These are phyloP conservation scores for Crotalus horridus DNA, from an alignment of 2,113 vertebrate genomes.

Conservation along the genomic window DNA sequence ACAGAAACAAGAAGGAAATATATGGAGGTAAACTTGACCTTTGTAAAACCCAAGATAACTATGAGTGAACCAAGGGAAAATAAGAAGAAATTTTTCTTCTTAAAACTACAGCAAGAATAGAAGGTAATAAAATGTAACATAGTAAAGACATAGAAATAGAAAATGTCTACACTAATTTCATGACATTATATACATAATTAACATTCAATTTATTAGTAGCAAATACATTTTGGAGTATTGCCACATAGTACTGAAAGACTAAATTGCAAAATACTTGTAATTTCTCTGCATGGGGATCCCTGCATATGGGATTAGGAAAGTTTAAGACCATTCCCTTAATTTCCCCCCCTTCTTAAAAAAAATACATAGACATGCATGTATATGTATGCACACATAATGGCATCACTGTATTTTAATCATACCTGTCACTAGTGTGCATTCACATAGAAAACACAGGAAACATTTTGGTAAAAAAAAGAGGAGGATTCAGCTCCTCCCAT, in stretches of 20 bases:
- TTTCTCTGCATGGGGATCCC: neutral
- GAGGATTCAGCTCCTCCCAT: neutral
- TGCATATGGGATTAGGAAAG: neutral
- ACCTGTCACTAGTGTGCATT: no score
- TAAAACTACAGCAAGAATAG: neutral
- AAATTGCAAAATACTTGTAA: neutral
- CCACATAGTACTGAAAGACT: neutral
- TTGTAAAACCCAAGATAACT: neutral
- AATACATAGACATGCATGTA: neutral
- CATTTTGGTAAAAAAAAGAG: neutral
- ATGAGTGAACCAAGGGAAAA: neutral
- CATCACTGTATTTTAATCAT: neutral
- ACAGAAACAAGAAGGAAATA: neutral
- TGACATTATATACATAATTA: slow-evolving; percentile 43
- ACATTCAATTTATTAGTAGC: neutral
- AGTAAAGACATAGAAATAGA: neutral
- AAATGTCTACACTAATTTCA: neutral
- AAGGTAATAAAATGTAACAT: neutral
- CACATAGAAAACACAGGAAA: no score
- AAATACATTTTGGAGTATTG: neutral
- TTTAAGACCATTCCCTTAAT: neutral
- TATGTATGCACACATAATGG: neutral
- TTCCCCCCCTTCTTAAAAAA: neutral
- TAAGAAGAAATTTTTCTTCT: neutral
- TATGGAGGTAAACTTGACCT: neutral